phyloP scores from a whole-genome alignment of 2,888 invertebrate species.

The Lithosia quadra region DNA sequence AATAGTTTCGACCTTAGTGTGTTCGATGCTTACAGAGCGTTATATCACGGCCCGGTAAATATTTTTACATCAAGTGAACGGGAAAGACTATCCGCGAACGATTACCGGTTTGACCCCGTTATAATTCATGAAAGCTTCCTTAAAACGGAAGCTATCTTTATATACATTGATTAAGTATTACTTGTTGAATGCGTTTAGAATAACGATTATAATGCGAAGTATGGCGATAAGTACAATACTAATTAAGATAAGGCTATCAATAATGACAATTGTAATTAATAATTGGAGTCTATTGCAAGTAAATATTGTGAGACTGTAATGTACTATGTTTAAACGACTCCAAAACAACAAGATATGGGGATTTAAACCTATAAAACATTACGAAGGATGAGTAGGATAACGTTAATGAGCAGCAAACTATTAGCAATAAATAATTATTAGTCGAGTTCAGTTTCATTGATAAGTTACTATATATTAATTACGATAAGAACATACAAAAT shows the following conservation, averaged over 20 bases:
- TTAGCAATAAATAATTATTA: neutral
- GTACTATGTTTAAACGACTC: neutral
- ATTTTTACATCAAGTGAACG: conserved; percentile 27
- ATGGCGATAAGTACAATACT: conserved; percentile 9
- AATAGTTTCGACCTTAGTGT: conserved; percentile 53
- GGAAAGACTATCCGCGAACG: conserved; percentile 30
- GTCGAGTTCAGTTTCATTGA: too few relatives aligned
- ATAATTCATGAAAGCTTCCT: conserved; percentile 26
- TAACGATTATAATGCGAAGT: conserved; percentile 11
- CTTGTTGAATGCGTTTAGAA: neutral
- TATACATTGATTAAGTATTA: conserved; percentile 3
- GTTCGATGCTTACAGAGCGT: conserved; percentile 33
- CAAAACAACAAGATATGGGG: neutral
- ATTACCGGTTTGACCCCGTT: conserved; percentile 29
- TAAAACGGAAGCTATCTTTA: conserved; percentile 14
- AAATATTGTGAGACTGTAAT: neutral
- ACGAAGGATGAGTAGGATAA: too few relatives aligned
- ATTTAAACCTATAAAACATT: neutral
- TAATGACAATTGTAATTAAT: conserved; percentile 26
- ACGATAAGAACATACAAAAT: too few relatives aligned
- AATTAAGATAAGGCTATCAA: conserved; percentile 18
- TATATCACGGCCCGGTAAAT: conserved; percentile 28
- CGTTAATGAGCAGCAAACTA: neutral
- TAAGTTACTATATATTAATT: neutral
- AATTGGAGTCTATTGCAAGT: neutral